Evolutionary conservation across 2,888 invertebrate genomes (phyloP).

Genomic region (Rotaria magnacalcarata): DNA sequence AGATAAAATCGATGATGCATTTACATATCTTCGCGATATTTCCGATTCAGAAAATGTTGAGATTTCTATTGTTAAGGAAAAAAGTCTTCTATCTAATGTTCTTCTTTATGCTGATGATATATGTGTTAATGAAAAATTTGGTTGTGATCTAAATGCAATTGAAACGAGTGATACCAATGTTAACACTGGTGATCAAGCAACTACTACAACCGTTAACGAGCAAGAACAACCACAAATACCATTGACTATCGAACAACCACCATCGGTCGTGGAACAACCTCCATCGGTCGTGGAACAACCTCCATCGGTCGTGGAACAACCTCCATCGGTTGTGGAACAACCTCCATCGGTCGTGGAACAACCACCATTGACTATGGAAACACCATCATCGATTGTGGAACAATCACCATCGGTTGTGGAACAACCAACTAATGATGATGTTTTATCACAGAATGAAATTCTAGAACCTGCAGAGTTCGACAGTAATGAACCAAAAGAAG

Average conservation of each 20-base stretch:
- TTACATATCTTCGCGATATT: neutral
- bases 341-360: too few species aligned
- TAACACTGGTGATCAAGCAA: neutral
- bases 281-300: too few species aligned
- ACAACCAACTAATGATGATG: neutral
- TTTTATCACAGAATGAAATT: neutral
- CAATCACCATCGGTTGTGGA: too few species aligned
- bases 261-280: too few species aligned
- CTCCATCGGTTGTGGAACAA: too few species aligned
- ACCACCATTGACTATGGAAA: too few species aligned
- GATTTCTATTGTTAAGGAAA: neutral
- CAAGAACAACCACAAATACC: too few species aligned
- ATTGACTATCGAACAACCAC: too few species aligned
- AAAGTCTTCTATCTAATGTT: neutral
- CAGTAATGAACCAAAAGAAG: neutral
- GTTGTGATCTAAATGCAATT: neutral
- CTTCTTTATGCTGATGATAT: neutral
- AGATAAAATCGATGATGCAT: neutral
- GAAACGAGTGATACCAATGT: neutral
- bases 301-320: too few species aligned
- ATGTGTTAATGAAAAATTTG: slow-evolving; percentile 35
- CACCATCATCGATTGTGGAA: too few species aligned
- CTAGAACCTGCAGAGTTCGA: neutral
- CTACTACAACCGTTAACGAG: neutral
- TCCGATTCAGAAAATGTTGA: neutral